Conservation (phyloP, 1,140 invertebrate species). For the Ptiloglossa arizonensis region DNA sequence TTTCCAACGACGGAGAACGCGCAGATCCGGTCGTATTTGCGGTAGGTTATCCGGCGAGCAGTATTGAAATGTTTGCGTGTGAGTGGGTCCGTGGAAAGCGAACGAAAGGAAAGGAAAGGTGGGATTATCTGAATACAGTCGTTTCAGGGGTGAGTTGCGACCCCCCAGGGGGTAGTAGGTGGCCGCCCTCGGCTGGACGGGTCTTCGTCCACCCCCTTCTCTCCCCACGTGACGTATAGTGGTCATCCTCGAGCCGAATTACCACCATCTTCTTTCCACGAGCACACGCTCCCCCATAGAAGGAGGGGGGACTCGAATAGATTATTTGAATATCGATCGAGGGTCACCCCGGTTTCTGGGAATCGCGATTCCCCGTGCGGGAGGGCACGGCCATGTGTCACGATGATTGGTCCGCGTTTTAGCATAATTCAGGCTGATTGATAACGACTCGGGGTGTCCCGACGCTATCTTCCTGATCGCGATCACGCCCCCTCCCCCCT, state of each 20-base stretch:
- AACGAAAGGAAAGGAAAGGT: constrained; percentile 57
- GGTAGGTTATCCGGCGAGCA: constrained; percentile 41
- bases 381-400: constrained; percentile 34
- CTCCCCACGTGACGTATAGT: constrained; percentile 72
- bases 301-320: constrained; percentile 64
- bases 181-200: constrained; percentile 61
- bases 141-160: constrained; percentile 76
- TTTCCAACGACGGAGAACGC: constrained; percentile 13
- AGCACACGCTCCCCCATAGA: no score
- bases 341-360: constrained; percentile 17
- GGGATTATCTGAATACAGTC: constrained; percentile 81
- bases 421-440: constrained; percentile 63
- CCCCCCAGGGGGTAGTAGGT: constrained; percentile 77
- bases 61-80: constrained; percentile 76
- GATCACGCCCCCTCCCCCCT: background rate
- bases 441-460: constrained; percentile 14
- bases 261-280: constrained; percentile 57
- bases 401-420: constrained; percentile 50
- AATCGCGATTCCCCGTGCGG: constrained; percentile 14
- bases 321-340: constrained; percentile 76
- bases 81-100: constrained; percentile 47
- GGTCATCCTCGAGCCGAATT: constrained; percentile 75
- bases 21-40: constrained; percentile 59
- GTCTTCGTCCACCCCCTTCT: constrained; percentile 23
- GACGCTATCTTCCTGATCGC: constrained; percentile 5